phyloP scores from a whole-genome alignment of 2,888 invertebrate genomes.

The Ennomos erosarius region DNA sequence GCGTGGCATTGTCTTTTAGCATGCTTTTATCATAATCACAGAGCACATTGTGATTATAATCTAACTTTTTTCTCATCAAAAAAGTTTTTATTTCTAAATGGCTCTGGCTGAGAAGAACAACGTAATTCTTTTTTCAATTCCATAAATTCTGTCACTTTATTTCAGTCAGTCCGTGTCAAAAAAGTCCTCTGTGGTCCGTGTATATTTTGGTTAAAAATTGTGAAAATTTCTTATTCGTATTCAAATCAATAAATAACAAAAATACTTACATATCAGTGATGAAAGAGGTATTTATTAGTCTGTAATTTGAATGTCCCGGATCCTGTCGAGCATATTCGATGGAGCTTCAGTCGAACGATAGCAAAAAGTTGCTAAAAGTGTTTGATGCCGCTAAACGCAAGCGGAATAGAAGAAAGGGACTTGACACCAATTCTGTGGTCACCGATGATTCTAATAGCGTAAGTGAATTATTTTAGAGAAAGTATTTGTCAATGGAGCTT shows the following conservation, averaged over 20 bases:
- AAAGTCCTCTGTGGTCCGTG: too few relatives aligned
- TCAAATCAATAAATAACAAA: constrained; percentile 41
- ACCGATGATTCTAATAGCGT: constrained; percentile 71
- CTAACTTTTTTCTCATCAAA: background rate
- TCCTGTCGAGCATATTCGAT: constrained; percentile 61
- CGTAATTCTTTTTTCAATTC: constrained; percentile 68
- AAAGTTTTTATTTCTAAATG: constrained; percentile 7
- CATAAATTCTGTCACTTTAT: constrained; percentile 52
- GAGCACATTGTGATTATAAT: too few relatives aligned
- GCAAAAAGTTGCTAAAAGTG: constrained; percentile 76
- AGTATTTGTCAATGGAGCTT: background rate
- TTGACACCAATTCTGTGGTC: constrained; percentile 61
- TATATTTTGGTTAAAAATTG: constrained; percentile 62
- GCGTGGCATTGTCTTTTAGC: background rate
- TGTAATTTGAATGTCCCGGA: constrained; percentile 55
- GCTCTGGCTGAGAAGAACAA: constrained; percentile 47
- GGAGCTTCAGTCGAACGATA: constrained; percentile 76
- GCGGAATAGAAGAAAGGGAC: constrained; percentile 60
- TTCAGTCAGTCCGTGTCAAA: constrained; percentile 41
- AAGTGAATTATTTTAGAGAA: constrained; percentile 51
- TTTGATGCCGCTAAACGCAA: constrained; percentile 72
- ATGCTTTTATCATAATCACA: background rate
- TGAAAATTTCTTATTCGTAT: constrained; percentile 56
- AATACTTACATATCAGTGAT: constrained; percentile 49
- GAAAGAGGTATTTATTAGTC: constrained; percentile 53